phyloP scores from a whole-genome alignment of 2,888 invertebrate genomes.

The Dioctria linearis region DNA sequence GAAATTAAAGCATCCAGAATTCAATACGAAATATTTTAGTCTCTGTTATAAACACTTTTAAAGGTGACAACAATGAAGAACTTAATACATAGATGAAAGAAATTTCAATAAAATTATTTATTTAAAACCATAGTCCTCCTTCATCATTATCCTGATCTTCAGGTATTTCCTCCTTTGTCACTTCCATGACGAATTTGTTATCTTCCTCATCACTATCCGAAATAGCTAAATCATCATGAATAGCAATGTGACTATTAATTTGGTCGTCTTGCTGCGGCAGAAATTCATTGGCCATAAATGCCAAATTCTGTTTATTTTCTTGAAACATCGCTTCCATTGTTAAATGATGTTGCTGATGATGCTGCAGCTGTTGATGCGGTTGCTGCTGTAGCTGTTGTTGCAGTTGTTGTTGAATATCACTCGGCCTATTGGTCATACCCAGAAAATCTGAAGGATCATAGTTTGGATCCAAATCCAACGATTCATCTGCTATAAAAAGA shows the following conservation, averaged over 20 bases:
- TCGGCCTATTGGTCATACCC: slow-evolving; percentile 71
- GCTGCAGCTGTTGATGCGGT: neutral
- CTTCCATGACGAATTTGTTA: slow-evolving; percentile 61
- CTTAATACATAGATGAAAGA: no score
- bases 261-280: slow-evolving; percentile 26
- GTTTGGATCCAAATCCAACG: slow-evolving; percentile 83
- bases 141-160: slow-evolving; percentile 58
- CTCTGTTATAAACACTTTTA: no score
- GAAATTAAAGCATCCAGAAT: no score
- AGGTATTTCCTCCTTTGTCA: slow-evolving; percentile 55
- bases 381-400: slow-evolving; percentile 53
- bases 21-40: no score
- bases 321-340: neutral
- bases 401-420: slow-evolving; percentile 34
- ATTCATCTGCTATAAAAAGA: slow-evolving; percentile 74
- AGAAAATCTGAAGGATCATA: slow-evolving; percentile 92
- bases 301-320: slow-evolving; percentile 10
- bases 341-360: neutral
- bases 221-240: slow-evolving; percentile 82
- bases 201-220: slow-evolving; percentile 82
- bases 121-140: slow-evolving; percentile 60
- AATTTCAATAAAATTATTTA: neutral
- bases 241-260: slow-evolving; percentile 71
- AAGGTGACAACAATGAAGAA: no score
- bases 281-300: slow-evolving; percentile 8